Base-by-base conservation (phyloP, 2,797 vertebrate species). In the Syncerus caffer region DNA sequence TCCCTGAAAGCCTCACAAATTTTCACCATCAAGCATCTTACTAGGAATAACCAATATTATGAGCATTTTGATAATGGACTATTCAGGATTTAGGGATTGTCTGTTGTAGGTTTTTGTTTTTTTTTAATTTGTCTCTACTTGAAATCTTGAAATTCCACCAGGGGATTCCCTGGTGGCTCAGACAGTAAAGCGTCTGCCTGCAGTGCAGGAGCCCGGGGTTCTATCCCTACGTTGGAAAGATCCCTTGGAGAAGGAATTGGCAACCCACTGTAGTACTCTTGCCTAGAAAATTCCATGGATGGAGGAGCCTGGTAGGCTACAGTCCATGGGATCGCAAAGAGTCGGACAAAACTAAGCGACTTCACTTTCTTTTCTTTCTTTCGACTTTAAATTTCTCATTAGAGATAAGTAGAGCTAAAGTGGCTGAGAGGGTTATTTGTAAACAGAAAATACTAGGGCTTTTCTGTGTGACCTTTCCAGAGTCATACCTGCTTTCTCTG, bases 71-170 rank as follows among this genome's bases (percentile, higher is more conserved):
- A 60, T 95, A 94, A 89, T 55, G 9, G 27, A 96, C n/a, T 83
- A 82, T 74, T 93, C 53, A 96, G 95, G 60, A 87, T 93, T 96
- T 90, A 97, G n/a, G 1, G 51, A 83, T 50, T 67, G 16, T 47
- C 4, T 3, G 34, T 34, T 25, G 23, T 45, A 42, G 51, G 64
- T 9, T 57, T 67, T 45, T 0, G 19, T 29, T n/a, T 31, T 85
- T 25, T n/a, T 90, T 93, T 64, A 29, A 34, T 17, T 15, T 10
- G 27, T 53, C 47, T 57, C 3, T 3, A 5, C 50, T 88, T 42
- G 83, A 60, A 85, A 80, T 84, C 83, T 11, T 47, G 42, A 42
- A 42, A 6, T 42, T 42, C 6, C 58, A 60, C 58, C 60, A 62
- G 29, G 29, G 60, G 7, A 4, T 31, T 31, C 29, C 29, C 60